Evolutionary conservation across 1,140 invertebrate genomes (phyloP), one percentile per base, ranked within the genome.

Genomic region (Aleiodes sp.): DNA sequence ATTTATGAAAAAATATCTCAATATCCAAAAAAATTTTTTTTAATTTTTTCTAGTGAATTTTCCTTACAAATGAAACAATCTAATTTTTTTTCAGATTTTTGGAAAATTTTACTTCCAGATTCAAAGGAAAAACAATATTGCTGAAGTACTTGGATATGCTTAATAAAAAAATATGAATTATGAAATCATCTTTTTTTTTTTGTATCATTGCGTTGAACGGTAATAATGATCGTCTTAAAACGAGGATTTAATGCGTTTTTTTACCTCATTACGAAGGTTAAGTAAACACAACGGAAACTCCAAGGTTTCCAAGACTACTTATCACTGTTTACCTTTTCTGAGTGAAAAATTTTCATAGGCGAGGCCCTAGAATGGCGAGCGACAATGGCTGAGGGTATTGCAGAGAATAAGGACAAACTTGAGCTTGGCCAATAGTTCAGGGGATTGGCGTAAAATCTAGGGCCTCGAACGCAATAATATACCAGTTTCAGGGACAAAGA

Each of bases 401-500:
- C 16, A 16, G 46, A 9, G 26, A 16, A 9, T 1, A 52, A 21
- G 16, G 21, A 21, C 24, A 9, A 33, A 16, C 21, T 21, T n/a
- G n/a, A n/a, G n/a, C n/a, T 19, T 61, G 31, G 31, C 31, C 21
- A 26, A 63, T n/a, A 26, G 14, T 37, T 62, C 19, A 35, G 33
- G 19, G 19, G 14, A 19, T 39, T 14, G 60, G 73, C 37, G 52
- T 52, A 46, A 69, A 68, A 72, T 66, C 61, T 70, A 75, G 73
- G 70, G 68, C 75, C 71, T 71, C 41, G 70, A n/a, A n/a, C 65
- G 74, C 74, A 77, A 82, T 80, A 78, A 82, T 80, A 77, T 77
- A 76, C 78, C 76, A 83, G 74, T 74, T 68, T 73, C 81, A 78
- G 75, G 81, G 78, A 83, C 79, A 83, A 83, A 79, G 75, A 56